Base-by-base conservation (phyloP, 2,888 invertebrate genomes). In the Hirtodrosophila duncani region DNA sequence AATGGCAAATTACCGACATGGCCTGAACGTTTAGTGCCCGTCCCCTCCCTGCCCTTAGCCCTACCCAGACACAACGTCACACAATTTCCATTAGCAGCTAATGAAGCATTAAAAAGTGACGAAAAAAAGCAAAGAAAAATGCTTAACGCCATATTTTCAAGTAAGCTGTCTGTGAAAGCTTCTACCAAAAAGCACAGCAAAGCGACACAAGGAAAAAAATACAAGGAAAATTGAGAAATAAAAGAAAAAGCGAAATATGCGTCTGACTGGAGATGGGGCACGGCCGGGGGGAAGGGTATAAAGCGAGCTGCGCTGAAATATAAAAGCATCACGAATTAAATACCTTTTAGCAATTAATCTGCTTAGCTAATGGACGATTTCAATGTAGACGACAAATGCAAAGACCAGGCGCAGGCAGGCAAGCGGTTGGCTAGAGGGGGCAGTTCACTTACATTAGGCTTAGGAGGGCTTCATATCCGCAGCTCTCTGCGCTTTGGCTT, bases 331-430 rank as follows among this genome's bases (percentile, higher is more conserved):
- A 64, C 70, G 83, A 83, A 82, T 82, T 81, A 83, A 83, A 83
- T 83, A 83, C 83, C 83, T 83, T 83, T 83, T 82, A 83, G 81
- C 82, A 83, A 83, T 83, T 83, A 83, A 83, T 83, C 83, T 82
- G 83, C 83, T 83, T 83, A 82, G 81, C 81, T 82, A 83, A 83
- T 83, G 81, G 77, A 83, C 79, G 79, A 69, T 80, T 75, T 69
- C 81, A 69, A 69, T 75, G 75, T 59, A 57, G 70, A 70, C 65
- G 64, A 55, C 58, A 66, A 62, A 43, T 48, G 51, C 43, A 17
- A 7, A 36, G 44, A 16, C 3, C 11, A 7, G 52, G 20, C 33
- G 27, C 30, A 13, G 37, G 33, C 20, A 20, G 17, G 17, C n/a
- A 37, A 14, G 11, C 3, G 20, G 30, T 23, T 0, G 27, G 24